phyloP scores from a whole-genome alignment of 1,140 invertebrate genomes.

The Amphibalanus amphitrite region DNA sequence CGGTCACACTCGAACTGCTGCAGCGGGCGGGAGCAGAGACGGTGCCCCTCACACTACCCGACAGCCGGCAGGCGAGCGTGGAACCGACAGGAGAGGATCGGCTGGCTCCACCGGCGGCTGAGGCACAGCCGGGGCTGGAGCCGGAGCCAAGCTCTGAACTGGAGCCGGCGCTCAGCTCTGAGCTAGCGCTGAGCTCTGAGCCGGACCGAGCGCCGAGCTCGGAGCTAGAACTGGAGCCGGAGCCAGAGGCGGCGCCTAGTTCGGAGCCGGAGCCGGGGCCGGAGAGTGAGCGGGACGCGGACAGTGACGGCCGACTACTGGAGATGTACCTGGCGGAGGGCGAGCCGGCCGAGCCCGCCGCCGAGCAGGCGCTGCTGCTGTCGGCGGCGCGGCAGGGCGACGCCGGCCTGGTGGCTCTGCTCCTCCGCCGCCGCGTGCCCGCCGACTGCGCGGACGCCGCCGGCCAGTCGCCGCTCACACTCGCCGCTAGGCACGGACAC shows the following conservation, averaged over 20 bases:
- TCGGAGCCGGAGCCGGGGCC: constrained; percentile 16
- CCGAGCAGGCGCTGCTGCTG: constrained; percentile 51
- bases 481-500: constrained; percentile 72
- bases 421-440: constrained; percentile 37
- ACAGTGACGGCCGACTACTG: background rate
- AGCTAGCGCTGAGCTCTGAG: constrained; percentile 21
- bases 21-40: constrained; percentile 44
- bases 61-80: no score
- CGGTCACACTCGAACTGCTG: constrained; percentile 41
- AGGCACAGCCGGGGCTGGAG: no score
- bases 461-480: constrained; percentile 63
- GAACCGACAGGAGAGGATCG: no score
- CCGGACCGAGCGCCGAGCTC: constrained; percentile 16
- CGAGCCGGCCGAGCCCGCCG: constrained; percentile 24
- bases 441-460: constrained; percentile 48
- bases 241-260: constrained; percentile 17
- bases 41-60: constrained; percentile 20
- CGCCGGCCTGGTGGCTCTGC: constrained; percentile 39
- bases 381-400: constrained; percentile 56
- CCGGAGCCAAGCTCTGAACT: no score
- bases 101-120: no score
- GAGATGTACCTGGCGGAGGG: no score
- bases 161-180: constrained; percentile 30
- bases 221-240: no score
- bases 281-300: constrained; percentile 15